Conservation (phyloP, 1,140 invertebrate species). For the Papilio glaucus region DNA sequence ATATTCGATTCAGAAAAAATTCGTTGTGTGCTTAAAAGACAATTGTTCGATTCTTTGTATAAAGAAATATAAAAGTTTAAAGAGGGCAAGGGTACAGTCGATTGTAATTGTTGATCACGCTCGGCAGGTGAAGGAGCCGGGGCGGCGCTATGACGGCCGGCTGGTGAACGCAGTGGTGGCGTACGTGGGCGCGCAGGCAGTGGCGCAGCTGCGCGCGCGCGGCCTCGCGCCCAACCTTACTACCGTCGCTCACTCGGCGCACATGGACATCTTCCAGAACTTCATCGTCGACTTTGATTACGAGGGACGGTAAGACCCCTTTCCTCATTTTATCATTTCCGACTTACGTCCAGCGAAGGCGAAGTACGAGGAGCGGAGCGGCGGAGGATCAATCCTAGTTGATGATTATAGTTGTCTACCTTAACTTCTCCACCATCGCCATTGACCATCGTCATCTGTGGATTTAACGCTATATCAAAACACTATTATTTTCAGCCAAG, state of each 20-base stretch:
- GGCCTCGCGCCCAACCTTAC: slow-evolving; percentile 96
- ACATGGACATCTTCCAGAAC: slow-evolving; percentile 99
- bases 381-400: no score
- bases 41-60: no score
- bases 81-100: neutral
- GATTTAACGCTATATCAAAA: no score
- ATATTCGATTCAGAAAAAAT: no score
- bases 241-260: slow-evolving; percentile 97
- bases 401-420: no score
- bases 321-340: neutral
- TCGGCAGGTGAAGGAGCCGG: slow-evolving; percentile 90
- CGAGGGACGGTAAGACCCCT: slow-evolving; percentile 88
- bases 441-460: no score
- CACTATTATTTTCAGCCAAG: no score
- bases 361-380: no score
- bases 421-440: no score
- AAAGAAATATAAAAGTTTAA: no score
- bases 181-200: slow-evolving; percentile 98
- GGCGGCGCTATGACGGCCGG: slow-evolving; percentile 96
- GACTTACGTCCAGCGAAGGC: no score
- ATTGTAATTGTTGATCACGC: neutral
- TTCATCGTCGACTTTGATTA: slow-evolving; percentile 99
- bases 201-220: slow-evolving; percentile 93
- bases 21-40: no score
- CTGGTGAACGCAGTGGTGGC: slow-evolving; percentile 98